Evolutionary conservation across 2,797 vertebrate genomes (phyloP).

Genomic region (Phataginus tetradactyla): DNA sequence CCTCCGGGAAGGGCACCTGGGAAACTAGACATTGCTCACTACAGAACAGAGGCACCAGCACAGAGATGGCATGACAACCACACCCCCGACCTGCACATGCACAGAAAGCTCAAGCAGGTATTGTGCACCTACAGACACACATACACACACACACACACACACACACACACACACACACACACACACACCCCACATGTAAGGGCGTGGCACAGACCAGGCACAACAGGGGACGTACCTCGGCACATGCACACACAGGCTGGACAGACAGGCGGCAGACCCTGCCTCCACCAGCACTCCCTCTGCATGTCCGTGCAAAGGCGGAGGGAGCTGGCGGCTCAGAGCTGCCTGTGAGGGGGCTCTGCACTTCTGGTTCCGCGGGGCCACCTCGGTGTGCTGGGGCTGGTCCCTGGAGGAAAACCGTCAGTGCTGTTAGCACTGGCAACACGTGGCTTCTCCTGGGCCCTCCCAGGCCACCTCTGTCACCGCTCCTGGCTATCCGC

Average conservation of each 20-base stretch:
- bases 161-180: slow-evolving; percentile 55
- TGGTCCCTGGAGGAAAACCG: slow-evolving; percentile 73
- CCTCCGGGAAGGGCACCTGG: slow-evolving; percentile 65
- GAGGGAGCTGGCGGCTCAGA: not conserved
- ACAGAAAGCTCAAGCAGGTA: slow-evolving; percentile 86
- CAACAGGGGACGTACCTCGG: slow-evolving; percentile 77
- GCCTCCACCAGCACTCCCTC: slow-evolving; percentile 53
- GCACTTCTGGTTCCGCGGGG: slow-evolving; percentile 61
- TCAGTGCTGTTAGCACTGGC: slow-evolving; percentile 35
- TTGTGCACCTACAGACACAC: slow-evolving; percentile 79
- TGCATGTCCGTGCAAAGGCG: not conserved
- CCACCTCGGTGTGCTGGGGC: slow-evolving; percentile 28
- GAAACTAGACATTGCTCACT: slow-evolving; percentile 78
- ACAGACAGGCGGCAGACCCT: slow-evolving; percentile 59
- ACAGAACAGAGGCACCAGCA: slow-evolving; percentile 81
- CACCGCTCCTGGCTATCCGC: not conserved
- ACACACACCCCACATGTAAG: slow-evolving; percentile 75
- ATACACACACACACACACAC: not conserved
- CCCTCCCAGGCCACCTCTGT: slow-evolving; percentile 65
- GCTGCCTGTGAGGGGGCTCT: slow-evolving; percentile 79
- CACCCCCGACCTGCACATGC: slow-evolving; percentile 87
- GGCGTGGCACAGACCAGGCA: slow-evolving; percentile 82
- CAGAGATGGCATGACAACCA: slow-evolving; percentile 79
- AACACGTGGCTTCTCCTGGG: slow-evolving; percentile 53
- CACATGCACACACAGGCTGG: slow-evolving; percentile 81